These are phyloP conservation scores for Campoletis raptor DNA, from an alignment of 2,888 invertebrate genomes.

Conservation along the genomic window DNA sequence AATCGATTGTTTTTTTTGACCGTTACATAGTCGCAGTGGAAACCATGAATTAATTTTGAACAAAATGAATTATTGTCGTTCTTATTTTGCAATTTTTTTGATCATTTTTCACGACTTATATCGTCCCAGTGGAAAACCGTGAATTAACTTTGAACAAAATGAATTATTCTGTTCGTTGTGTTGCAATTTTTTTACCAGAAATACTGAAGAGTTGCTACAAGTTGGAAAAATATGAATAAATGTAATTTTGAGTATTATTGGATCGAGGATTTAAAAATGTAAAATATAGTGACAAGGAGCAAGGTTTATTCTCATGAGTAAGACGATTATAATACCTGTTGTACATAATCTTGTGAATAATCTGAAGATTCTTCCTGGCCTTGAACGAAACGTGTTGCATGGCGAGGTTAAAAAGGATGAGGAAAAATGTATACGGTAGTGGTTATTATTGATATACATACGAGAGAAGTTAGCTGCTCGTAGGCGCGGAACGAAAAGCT, in stretches of 20 bases:
- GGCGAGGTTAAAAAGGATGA: slow-evolving; percentile 22
- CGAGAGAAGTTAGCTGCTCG: slow-evolving; percentile 63
- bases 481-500: slow-evolving; percentile 66
- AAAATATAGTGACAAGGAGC: slow-evolving; percentile 29
- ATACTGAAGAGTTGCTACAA: background rate
- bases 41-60: no score
- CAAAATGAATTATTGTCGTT: background rate
- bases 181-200: background rate
- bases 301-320: background rate
- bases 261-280: background rate
- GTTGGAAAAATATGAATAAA: background rate
- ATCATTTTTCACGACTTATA: no score
- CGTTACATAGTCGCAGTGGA: no score
- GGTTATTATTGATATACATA: slow-evolving; percentile 44
- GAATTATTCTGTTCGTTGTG: background rate
- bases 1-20: no score
- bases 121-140: no score
- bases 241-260: background rate
- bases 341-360: slow-evolving; percentile 46
- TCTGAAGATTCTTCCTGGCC: slow-evolving; percentile 35
- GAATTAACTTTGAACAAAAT: background rate
- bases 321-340: slow-evolving; percentile 53
- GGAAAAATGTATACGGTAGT: slow-evolving; percentile 49
- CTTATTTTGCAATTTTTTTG: no score
- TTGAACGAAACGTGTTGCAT: slow-evolving; percentile 32